phyloP scores from a whole-genome alignment of 2,113 vertebrate species.

The Ptychochromis oligacanthus region DNA sequence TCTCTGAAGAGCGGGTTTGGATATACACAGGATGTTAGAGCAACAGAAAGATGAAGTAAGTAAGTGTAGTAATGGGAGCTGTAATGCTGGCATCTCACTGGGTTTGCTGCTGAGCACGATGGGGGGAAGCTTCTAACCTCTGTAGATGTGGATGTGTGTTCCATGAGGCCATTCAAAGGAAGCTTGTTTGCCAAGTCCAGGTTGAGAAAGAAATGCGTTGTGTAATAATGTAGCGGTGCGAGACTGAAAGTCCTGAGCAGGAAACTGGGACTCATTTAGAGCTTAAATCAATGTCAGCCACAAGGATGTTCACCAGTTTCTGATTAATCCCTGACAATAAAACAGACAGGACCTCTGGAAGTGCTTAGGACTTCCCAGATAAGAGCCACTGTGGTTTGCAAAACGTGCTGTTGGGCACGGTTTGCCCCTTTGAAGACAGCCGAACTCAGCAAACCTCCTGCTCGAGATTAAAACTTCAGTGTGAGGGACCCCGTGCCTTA shows the following conservation, averaged over 20 bases:
- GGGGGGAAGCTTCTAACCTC: background rate
- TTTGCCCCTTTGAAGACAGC: conserved; percentile 54
- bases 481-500: conserved; percentile 18
- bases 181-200: background rate
- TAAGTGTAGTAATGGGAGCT: conserved; percentile 37
- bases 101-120: conserved; percentile 14
- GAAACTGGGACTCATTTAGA: background rate
- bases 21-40: conserved; percentile 55
- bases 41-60: conserved; percentile 60
- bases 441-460: conserved; percentile 21
- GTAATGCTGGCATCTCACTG: conserved; percentile 32
- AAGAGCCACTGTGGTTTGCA: conserved; percentile 55
- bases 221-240: background rate
- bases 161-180: background rate
- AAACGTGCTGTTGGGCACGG: conserved; percentile 56
- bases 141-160: conserved; percentile 5
- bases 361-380: conserved; percentile 59
- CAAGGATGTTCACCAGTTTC: conserved; percentile 35
- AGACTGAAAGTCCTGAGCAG: background rate
- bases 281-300: conserved; percentile 23
- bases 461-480: conserved; percentile 17
- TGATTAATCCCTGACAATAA: conserved; percentile 54
- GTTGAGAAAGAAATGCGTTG: background rate
- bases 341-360: conserved; percentile 62
- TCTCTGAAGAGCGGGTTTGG: conserved; percentile 45